phyloP scores from a whole-genome alignment of 2,113 vertebrate genomes.

The Casuarius casuarius region DNA sequence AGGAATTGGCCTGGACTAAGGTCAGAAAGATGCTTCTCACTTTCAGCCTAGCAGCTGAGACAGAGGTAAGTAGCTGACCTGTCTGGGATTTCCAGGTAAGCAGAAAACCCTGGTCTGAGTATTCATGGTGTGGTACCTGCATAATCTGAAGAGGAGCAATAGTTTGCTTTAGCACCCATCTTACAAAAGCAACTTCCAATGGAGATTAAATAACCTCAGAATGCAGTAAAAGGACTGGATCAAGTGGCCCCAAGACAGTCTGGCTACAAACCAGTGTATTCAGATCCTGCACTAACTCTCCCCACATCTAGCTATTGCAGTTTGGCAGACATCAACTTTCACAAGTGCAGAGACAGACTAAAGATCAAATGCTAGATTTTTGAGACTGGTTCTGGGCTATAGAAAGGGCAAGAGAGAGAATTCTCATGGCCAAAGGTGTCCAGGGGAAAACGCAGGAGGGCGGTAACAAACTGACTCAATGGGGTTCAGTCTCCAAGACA shows the following conservation, averaged over 20 bases:
- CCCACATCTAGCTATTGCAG: not conserved
- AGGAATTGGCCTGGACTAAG: not conserved
- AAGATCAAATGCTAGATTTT: not conserved
- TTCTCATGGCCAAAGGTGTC: not conserved
- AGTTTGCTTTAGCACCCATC: not conserved
- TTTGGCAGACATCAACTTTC: not conserved
- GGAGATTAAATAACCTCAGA: not conserved
- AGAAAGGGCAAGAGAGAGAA: not conserved
- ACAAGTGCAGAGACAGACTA: not conserved
- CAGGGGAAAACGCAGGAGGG: not conserved
- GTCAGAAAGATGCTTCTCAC: not conserved
- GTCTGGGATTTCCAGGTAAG: not conserved
- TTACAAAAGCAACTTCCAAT: too few relatives aligned
- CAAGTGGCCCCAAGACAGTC: not conserved
- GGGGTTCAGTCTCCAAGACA: not conserved
- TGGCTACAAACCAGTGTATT: not conserved
- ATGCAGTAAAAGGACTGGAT: not conserved
- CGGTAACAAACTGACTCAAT: accelerated
- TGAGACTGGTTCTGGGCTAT: not conserved
- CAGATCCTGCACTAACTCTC: not conserved
- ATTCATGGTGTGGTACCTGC: not conserved
- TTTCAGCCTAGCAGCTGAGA: not conserved
- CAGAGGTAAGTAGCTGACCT: not conserved
- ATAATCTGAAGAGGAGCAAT: not conserved
- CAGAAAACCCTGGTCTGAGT: not conserved